These are phyloP conservation scores for Anseranas semipalmata DNA, from an alignment of 2,113 vertebrate genomes.

Conservation along the genomic window DNA sequence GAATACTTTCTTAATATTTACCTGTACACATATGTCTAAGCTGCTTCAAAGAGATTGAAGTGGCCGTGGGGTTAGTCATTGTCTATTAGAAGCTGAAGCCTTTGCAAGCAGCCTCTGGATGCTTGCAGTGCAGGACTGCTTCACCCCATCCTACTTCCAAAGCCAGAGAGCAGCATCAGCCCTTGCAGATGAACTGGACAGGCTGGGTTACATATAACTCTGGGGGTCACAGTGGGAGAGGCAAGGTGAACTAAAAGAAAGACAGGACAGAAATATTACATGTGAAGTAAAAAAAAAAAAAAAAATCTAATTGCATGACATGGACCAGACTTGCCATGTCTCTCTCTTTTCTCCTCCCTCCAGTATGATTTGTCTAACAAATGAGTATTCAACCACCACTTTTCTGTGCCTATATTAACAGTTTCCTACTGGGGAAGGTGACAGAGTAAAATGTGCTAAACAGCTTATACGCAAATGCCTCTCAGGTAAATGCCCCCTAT, in stretches of 20 bases:
- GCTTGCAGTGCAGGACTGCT: fast-evolving
- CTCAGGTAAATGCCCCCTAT: background rate
- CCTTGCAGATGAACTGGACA: background rate
- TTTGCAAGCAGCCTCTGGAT: background rate
- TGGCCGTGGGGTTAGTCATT: background rate
- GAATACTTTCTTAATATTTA: background rate
- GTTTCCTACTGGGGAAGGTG: background rate
- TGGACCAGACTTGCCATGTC: background rate
- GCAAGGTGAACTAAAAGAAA: background rate
- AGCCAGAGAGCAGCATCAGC: background rate
- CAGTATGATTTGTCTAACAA: background rate
- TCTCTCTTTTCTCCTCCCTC: background rate
- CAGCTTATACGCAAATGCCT: background rate
- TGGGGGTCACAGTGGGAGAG: background rate
- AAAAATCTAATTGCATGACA: background rate
- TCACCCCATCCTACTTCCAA: background rate
- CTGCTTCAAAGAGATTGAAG: slow-evolving; percentile 22
- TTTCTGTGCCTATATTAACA: background rate
- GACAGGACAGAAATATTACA: background rate
- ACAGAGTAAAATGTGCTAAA: background rate
- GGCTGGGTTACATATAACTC: background rate
- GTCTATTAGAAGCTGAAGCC: background rate
- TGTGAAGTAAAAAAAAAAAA: background rate
- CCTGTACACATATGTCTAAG: background rate
- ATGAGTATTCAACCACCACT: background rate